Base-by-base conservation (phyloP, 2,888 invertebrate species). In the Campoplex capitator region DNA sequence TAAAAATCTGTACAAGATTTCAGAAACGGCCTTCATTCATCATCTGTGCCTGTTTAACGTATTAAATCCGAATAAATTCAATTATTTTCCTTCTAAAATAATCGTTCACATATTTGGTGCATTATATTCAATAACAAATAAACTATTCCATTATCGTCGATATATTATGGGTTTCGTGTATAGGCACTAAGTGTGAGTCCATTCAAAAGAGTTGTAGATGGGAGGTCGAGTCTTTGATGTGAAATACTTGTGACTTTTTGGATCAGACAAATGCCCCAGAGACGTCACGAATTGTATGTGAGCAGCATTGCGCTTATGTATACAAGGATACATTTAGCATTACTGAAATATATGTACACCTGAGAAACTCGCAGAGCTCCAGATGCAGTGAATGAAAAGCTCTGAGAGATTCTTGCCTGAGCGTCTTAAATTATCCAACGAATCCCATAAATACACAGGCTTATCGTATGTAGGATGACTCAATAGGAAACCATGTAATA, bases 341-440 rank as follows among this genome's bases (percentile, higher is more conserved):
- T 48, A 76, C 65, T 68, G 54, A 28, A 38, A 56, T 42, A 78
- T 68, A 38, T 56, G 71, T 80, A 48, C 42, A 80, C 28, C 51
- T 79, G 16, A 48, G 42, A 35, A 56, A 71, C 71, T 68, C 68
- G 48, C 48, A 48, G 45, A 71, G 7, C 16, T 35, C 8, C 7
- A n/a, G 48, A 51, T 45, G 56, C 77, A 73, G 35, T 73, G 77
- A 85, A 81, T 73, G 85, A 73, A 67, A 62, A 81, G 51, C 38
- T 42, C 58, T 16, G 16, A 65, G 71, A 65, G n/a, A 56, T 56
- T 42, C 3, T 23, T 6, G 9, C 42, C 42, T 48, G 48, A 56
- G 67, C 71, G 62, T 81, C 77, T 81, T 81, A 73, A 81, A 85
- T 81, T 81, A 85, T 82, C 77, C 58, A 65, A 76, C 77, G 77